Base-by-base conservation (phyloP, 2,113 vertebrate genomes). In the Bagarius yarrelli region DNA sequence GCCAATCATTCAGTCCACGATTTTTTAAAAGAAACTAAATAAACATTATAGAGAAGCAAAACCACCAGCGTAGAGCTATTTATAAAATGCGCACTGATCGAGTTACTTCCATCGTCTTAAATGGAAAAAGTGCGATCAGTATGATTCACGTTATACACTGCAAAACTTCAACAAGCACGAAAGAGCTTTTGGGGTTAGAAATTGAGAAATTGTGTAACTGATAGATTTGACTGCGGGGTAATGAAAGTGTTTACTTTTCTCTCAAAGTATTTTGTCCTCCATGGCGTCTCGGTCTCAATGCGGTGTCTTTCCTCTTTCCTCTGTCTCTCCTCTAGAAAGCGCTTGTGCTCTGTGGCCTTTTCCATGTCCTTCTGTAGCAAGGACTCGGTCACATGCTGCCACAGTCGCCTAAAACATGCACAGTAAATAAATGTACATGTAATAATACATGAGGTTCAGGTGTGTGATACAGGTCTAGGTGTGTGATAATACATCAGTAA, bases 321-420 rank as follows among this genome's bases (percentile, higher is more conserved):
- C 91, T 99, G 97, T 34, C 92, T 88, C 60, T 99, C 97, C 80
- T 99, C 97, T 69, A 98, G 93, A 44, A 94, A 86, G 76, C 94
- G 91, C 83, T 99, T 99, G 91, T 98, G 96, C 84, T 98, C 97
- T 0, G 97, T 98, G 81, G 97, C 97, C 83, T 96, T 96, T 13
- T 98, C 96, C 0, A 98, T 96, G 75, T 99, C 95, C 85, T 95
- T 95, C 88, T 95, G 94, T 85, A 94, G 93, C 83, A 99, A 86
- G 55, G 95, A 91, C 82, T 97, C 95, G 0, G 96, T 98, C 85
- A 99, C 97, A 1, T 95, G 93, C 89, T 95, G 94, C 97, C 97
- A 99, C 30, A 98, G 93, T 72, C 94, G 92, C 87, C 97, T 99
- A 50, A 77, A 21, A 15, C 16, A 53, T 63, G 8, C 18, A 21